These are phyloP conservation scores for Phylloscopus collybita DNA, from an alignment of 2,797 vertebrate species.

Conservation along the genomic window DNA sequence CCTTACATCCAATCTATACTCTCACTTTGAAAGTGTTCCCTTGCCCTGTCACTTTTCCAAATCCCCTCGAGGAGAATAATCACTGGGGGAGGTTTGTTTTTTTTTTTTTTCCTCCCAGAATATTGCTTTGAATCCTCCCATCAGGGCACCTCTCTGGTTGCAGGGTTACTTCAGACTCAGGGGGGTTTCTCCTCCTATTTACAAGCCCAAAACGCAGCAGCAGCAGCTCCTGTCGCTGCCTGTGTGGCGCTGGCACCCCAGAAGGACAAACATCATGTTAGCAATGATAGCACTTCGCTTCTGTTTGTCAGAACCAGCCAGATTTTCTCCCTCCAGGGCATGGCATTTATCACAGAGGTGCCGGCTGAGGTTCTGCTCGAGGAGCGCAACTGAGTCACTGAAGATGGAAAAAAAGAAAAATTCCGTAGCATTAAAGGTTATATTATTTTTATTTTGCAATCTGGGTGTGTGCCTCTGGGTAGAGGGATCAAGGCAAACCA, in stretches of 20 bases:
- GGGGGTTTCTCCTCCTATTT: neutral
- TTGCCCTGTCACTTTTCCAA: neutral
- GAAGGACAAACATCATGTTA: neutral
- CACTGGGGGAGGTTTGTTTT: neutral
- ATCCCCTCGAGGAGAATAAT: too few relatives aligned
- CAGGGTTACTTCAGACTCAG: neutral
- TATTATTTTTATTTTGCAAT: neutral
- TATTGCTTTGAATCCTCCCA: neutral
- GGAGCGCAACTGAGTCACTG: neutral
- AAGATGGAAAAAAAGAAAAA: neutral
- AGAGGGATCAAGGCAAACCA: neutral
- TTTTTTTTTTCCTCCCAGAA: neutral
- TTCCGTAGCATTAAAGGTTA: rapidly evolving
- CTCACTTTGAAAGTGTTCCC: neutral
- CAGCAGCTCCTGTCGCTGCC: rapidly evolving
- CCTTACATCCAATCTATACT: neutral
- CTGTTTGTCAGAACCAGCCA: neutral
- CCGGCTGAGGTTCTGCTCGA: neutral
- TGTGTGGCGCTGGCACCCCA: neutral
- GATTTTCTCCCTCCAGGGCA: neutral
- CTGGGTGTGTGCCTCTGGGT: rapidly evolving
- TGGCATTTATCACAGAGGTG: neutral
- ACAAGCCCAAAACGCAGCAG: neutral
- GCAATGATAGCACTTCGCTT: neutral
- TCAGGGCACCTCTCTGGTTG: neutral